Percentiles rank a stretch among this genome's conserved stretches.
Conservation (phyloP, 1,140 invertebrate genomes). For the Plutomurus gul region DNA sequence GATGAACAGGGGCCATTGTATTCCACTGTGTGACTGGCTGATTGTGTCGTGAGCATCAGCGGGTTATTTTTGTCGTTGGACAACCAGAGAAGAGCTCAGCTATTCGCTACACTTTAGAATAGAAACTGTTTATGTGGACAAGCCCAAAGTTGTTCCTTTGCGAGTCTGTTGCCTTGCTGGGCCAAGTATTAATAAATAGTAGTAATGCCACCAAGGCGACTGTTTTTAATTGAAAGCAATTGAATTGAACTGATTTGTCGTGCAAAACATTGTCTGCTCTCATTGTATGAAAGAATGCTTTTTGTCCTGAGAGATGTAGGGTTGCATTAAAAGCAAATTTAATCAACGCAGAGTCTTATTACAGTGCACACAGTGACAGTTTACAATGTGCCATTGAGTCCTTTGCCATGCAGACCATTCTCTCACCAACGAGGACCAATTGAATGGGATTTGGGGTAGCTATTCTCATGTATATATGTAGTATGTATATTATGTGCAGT, state of each 20-base stretch:
- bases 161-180: no score
- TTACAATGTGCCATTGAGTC: constrained; percentile 5
- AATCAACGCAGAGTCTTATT: constrained; percentile 28
- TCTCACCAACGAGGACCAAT: no score
- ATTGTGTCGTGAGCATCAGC: no score
- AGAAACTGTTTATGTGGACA: background rate
- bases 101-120: no score
- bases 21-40: no score
- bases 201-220: background rate
- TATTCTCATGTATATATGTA: no score
- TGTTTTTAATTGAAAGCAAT: constrained; percentile 22
- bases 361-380: background rate
- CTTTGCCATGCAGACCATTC: background rate
- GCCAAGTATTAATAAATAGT: background rate
- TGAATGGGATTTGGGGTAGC: no score
- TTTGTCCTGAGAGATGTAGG: background rate
- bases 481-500: no score
- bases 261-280: background rate
- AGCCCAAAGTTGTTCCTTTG: no score
- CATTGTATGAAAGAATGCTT: background rate
- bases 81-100: no score
- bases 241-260: constrained; percentile 23
- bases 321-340: constrained; percentile 1
- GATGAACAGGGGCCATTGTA: no score
- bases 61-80: no score